phyloP scores from a whole-genome alignment of 2,797 vertebrate genomes.

The Sphenopsis melanotis region DNA sequence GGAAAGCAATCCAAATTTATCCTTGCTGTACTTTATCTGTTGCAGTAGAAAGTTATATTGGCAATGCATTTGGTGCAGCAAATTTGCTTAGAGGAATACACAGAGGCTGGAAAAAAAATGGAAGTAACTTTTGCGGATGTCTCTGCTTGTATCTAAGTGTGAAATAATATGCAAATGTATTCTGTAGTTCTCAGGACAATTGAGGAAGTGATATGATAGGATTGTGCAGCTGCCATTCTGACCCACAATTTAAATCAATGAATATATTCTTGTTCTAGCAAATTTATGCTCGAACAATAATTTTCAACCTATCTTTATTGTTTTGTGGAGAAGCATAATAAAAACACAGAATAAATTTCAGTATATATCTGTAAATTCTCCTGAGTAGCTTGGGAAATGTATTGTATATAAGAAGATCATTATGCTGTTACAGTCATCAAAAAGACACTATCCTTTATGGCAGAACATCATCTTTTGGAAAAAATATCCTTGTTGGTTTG shows the following conservation, averaged over 20 bases:
- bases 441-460: slow-evolving; percentile 1
- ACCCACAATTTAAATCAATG: neutral
- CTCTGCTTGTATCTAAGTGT: neutral
- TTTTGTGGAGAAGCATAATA: neutral
- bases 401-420: neutral
- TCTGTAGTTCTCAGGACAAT: slow-evolving; percentile 38
- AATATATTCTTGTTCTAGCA: neutral
- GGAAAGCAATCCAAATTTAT: slow-evolving; percentile 18
- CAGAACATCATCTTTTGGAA: slow-evolving; percentile 10
- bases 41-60: neutral
- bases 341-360: neutral
- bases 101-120: neutral
- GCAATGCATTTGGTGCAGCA: neutral
- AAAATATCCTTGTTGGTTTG: slow-evolving; percentile 17
- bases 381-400: neutral
- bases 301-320: neutral
- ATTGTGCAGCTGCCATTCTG: neutral
- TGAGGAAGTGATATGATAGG: neutral
- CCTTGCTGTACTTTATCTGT: neutral
- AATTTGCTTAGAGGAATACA: slow-evolving; percentile 7
- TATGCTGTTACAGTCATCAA: neutral
- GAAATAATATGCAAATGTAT: slow-evolving; percentile 34
- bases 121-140: slow-evolving; percentile 8
- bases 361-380: neutral
- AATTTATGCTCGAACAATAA: neutral